Percentiles rank a stretch among this genome's conserved stretches.
These are phyloP conservation scores for Xanthorhoe designata DNA, from an alignment of 2,888 invertebrate genomes.

Conservation along the genomic window DNA sequence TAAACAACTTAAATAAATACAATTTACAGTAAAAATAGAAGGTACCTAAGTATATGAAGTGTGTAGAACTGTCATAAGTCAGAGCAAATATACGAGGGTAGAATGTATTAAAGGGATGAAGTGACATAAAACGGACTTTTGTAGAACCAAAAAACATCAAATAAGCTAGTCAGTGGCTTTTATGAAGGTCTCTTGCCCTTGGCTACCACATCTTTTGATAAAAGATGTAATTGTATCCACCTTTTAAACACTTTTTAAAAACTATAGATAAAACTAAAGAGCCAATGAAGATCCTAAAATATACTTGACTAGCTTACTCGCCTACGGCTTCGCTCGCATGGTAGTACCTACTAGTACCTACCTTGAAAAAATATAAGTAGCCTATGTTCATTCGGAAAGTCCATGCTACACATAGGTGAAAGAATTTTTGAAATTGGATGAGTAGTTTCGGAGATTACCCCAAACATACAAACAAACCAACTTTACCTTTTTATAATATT, in stretches of 20 bases:
- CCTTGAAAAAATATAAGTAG: too few species aligned
- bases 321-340: too few species aligned
- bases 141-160: conserved; percentile 29
- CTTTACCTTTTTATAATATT: too few species aligned
- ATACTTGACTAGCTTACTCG: too few species aligned
- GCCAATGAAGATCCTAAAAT: neutral
- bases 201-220: neutral
- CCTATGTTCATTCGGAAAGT: too few species aligned
- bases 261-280: neutral
- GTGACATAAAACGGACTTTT: conserved; percentile 23
- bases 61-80: conserved; percentile 15
- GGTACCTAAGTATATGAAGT: neutral
- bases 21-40: conserved; percentile 16
- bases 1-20: conserved; percentile 4
- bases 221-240: neutral
- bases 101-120: conserved; percentile 19
- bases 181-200: conserved; percentile 19
- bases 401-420: too few species aligned
- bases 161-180: conserved; percentile 19
- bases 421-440: too few species aligned
- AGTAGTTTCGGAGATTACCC: too few species aligned
- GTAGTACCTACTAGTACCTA: too few species aligned
- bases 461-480: too few species aligned
- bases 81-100: conserved; percentile 12
- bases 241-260: neutral